These are phyloP conservation scores for Dasyurus viverrinus DNA, from an alignment of 2,113 vertebrate species.

Conservation along the genomic window DNA sequence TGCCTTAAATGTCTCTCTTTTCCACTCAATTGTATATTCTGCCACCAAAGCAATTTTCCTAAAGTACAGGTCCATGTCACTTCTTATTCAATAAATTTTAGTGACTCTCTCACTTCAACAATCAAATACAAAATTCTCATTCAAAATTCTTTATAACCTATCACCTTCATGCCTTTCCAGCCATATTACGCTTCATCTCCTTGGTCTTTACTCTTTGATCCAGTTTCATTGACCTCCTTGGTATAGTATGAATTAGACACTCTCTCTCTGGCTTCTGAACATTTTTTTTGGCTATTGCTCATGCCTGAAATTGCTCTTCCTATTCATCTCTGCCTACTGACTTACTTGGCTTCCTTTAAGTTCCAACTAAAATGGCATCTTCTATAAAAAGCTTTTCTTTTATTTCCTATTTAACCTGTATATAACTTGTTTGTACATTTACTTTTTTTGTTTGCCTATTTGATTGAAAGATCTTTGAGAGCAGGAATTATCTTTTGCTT, in stretches of 20 bases:
- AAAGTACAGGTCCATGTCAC: too few relatives aligned
- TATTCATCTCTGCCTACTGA: background rate
- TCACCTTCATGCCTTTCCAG: too few relatives aligned
- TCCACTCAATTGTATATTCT: too few relatives aligned
- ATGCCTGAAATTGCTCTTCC: background rate
- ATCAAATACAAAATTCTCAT: too few relatives aligned
- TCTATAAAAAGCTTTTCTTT: background rate
- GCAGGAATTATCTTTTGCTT: background rate
- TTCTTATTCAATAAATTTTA: too few relatives aligned
- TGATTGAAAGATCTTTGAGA: background rate
- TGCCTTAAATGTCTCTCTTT: too few relatives aligned
- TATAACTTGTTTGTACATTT: background rate
- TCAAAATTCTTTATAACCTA: too few relatives aligned
- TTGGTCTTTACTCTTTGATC: background rate
- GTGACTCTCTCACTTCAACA: too few relatives aligned
- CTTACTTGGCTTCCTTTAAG: background rate
- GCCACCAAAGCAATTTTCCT: too few relatives aligned
- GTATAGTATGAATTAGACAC: background rate
- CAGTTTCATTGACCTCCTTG: background rate
- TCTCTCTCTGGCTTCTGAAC: background rate
- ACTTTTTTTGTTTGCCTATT: background rate
- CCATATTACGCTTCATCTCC: too few relatives aligned
- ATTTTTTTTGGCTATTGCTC: background rate
- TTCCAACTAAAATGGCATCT: background rate
- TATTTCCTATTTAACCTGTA: background rate